Base-by-base conservation (phyloP, 2,113 vertebrate genomes). In the Channa argus region DNA sequence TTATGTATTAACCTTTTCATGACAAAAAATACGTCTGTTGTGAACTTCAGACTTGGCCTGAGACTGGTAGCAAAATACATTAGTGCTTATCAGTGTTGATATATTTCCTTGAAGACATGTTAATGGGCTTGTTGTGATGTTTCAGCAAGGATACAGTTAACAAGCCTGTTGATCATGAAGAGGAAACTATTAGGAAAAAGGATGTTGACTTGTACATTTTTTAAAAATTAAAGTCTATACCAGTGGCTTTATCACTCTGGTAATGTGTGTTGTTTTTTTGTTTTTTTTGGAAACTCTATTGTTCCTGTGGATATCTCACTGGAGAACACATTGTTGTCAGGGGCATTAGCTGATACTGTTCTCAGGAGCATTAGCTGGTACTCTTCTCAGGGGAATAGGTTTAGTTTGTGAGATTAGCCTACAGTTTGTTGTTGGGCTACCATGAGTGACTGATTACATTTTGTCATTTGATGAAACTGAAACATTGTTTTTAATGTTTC, bases 11-110 rank as follows among this genome's bases (percentile, higher is more conserved):
- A 79, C 50, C 14, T 13, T 58, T 62, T 59, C 13, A 14, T 43
- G 55, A 3, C n/a, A 65, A 36, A 7, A 69, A 49, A 65, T 3
- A 69, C 6, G 2, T 55, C 53, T 3, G 6, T 53, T 55, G 6
- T 83, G 74, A 83, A 85, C 79, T 66, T 74, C 46, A 79, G 66
- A 78, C 83, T 47, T 67, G 36, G 4, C 8, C 55, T 47, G 11
- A 12, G 61, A 24, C 24, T 24, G 24, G 56, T 66, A 65, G 71
- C 11, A 51, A 11, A 49, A 38, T 36, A 14, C 36, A 68, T 8
- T 10, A 36, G 6, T 7, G 15, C 14, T 67, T 70, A 58, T 85
- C 61, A 53, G 6, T 3, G 1, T 0, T 36, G 38, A 70, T 38
- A 1, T 61, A 51, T 34, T 0, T 58, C 47, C 46, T 59, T 3